These are phyloP conservation scores for Acleris literana DNA, from an alignment of 2,888 invertebrate genomes.

Conservation along the genomic window DNA sequence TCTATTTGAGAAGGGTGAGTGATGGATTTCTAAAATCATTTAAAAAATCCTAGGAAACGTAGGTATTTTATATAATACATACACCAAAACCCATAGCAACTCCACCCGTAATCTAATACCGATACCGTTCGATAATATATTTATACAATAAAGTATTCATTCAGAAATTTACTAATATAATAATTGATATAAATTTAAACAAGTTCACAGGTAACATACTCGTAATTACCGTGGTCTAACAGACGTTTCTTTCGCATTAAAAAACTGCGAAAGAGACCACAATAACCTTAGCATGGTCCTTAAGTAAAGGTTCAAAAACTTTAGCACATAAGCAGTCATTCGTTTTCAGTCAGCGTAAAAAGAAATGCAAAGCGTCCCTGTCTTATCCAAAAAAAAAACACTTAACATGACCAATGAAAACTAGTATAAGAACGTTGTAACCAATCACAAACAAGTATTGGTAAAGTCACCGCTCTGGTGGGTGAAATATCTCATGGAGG, in stretches of 20 bases:
- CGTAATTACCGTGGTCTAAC: background rate
- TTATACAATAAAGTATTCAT: conserved; percentile 11
- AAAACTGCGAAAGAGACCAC: background rate
- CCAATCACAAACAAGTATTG: conserved; percentile 4
- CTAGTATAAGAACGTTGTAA: background rate
- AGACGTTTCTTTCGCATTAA: background rate
- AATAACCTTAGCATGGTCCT: conserved; percentile 3
- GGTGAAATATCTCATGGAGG: background rate
- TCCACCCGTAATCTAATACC: conserved; percentile 17
- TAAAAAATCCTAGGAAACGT: conserved; percentile 28
- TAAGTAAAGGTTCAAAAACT: conserved; percentile 58
- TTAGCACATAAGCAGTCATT: conserved; percentile 73
- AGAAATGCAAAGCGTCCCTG: conserved; percentile 67
- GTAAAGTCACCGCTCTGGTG: background rate
- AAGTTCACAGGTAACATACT: conserved; percentile 13
- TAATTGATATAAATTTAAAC: conserved; percentile 19
- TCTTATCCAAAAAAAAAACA: conserved; percentile 44
- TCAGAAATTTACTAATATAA: conserved; percentile 11
- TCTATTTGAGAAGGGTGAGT: conserved; percentile 32
- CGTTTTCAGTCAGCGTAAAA: conserved; percentile 65
- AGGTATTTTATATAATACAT: background rate
- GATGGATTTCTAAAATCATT: conserved; percentile 10
- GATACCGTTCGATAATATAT: conserved; percentile 12
- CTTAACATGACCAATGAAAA: conserved; percentile 4
- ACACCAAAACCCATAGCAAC: conserved; percentile 8